Base-by-base conservation (phyloP, 1,140 invertebrate species). In the Pogonomyrmex californicus region DNA sequence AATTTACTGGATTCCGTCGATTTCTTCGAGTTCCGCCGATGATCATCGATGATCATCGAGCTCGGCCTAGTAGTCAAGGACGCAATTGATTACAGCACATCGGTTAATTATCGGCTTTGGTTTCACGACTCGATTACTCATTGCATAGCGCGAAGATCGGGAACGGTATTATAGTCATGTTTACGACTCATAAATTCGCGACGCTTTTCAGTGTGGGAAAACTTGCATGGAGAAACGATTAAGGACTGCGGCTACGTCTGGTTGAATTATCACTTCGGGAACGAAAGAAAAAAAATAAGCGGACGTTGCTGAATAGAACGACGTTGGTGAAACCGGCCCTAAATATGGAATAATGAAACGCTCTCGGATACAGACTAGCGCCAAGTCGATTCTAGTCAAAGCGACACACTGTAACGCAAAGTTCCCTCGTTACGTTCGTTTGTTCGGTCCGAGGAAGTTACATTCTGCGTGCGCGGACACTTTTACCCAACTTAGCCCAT, bases 351-450 rank as follows among this genome's bases (percentile, higher is more conserved):
- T n/a, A 56, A 49, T 7, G 41, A 23, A 65, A 70, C 38, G 51
- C 49, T 81, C 38, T 41, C 36, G 12, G 36, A 44, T 17, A 33
- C 63, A 17, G 44, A 36, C 66, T 17, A n/a, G 36, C 44, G 63
- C 62, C 10, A 51, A 38, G 44, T 58, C 41, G 78, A n/a, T 36
- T 41, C 49, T 68, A 68, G 63, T 58, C 51, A 71, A 58, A 60
- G 79, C 73, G 79, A 60, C 38, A 56, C 78, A 44, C 44, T 79
- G 65, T 82, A 71, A 71, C 65, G 49, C 38, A 0, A 47, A 36
- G 51, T 73, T 82, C 23, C 68, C 79, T 83, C 79, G 79, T 83
- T 83, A 73, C 54, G 54, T 82, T 81, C 78, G 65, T 70, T 81
- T 82, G 79, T 82, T 36, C 66, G 51, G 17, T 60, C 78, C 10